Percentiles rank a stretch among this genome's conserved stretches.
Conservation (phyloP, 2,797 vertebrate genomes). For the Takifugu rubripes region DNA sequence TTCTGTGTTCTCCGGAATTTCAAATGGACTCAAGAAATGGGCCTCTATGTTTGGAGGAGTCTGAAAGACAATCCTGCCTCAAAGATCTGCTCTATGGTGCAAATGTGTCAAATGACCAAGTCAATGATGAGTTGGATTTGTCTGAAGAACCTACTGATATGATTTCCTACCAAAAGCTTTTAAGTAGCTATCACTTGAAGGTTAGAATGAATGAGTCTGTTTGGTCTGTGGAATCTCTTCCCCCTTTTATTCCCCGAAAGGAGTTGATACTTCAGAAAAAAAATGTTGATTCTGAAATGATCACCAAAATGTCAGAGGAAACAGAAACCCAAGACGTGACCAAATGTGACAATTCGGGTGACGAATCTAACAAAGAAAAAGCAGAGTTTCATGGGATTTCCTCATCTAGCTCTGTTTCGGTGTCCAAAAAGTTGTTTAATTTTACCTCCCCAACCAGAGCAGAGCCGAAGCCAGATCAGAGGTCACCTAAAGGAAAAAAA, state of each 20-base stretch:
- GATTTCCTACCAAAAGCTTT: slow-evolving; percentile 1
- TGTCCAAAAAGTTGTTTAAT: slow-evolving; percentile 17
- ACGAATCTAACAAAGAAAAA: neutral
- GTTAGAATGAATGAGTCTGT: slow-evolving; percentile 52
- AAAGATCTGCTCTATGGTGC: neutral
- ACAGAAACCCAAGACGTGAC: neutral
- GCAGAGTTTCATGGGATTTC: slow-evolving; percentile 3
- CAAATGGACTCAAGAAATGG: slow-evolving; percentile 1
- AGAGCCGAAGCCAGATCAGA: neutral
- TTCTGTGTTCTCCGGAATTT: neutral
- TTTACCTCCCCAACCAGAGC: slow-evolving; percentile 24
- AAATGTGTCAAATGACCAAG: slow-evolving; percentile 3
- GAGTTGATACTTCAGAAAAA: slow-evolving; percentile 46
- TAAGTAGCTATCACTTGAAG: neutral
- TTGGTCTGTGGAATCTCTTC: slow-evolving; percentile 68
- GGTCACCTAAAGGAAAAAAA: neutral
- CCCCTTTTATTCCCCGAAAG: slow-evolving; percentile 41
- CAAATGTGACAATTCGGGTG: neutral
- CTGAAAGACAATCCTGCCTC: neutral
- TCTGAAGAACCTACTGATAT: slow-evolving; percentile 7
- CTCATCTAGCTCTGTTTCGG: slow-evolving; percentile 6
- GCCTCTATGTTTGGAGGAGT: neutral
- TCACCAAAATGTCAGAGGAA: slow-evolving; percentile 21
- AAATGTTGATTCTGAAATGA: slow-evolving; percentile 15
- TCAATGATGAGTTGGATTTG: neutral